Evolutionary conservation across 2,888 invertebrate species (phyloP).

Genomic region (Molanna angustata): DNA sequence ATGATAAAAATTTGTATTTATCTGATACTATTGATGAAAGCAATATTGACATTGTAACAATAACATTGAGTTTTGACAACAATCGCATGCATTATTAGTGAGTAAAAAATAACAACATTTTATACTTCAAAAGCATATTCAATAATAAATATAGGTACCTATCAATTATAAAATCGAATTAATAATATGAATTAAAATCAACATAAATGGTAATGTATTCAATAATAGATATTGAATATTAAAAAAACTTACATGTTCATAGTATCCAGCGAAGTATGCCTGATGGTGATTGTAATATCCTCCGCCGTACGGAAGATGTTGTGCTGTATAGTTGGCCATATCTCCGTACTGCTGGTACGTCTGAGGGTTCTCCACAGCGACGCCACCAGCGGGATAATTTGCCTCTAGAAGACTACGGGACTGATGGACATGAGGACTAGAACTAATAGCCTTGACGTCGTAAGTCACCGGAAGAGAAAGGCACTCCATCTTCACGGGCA

Average conservation of each 20-base stretch:
- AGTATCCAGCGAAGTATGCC: slow-evolving; percentile 19
- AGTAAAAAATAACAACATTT: no score
- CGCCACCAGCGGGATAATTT: slow-evolving; percentile 4
- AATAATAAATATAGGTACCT: no score
- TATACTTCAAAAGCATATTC: no score
- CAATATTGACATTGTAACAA: no score
- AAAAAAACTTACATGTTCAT: slow-evolving; percentile 24
- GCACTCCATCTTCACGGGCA: slow-evolving; percentile 46
- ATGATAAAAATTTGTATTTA: no score
- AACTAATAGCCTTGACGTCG: slow-evolving; percentile 1
- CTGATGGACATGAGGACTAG: not conserved
- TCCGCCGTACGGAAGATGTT: slow-evolving; percentile 5
- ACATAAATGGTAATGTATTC: not conserved
- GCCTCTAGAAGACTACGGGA: not conserved
- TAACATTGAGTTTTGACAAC: no score
- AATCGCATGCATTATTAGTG: no score
- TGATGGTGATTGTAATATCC: slow-evolving; percentile 14
- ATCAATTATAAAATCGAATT: no score
- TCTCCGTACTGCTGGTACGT: slow-evolving; percentile 15
- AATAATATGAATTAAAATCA: no score
- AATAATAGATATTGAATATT: not conserved
- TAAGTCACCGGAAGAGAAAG: slow-evolving; percentile 36
- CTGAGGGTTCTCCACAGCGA: slow-evolving; percentile 12
- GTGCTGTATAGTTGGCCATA: not conserved
- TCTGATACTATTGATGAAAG: no score